phyloP scores from a whole-genome alignment of 2,113 vertebrate species.

The Ochotona princeps region DNA sequence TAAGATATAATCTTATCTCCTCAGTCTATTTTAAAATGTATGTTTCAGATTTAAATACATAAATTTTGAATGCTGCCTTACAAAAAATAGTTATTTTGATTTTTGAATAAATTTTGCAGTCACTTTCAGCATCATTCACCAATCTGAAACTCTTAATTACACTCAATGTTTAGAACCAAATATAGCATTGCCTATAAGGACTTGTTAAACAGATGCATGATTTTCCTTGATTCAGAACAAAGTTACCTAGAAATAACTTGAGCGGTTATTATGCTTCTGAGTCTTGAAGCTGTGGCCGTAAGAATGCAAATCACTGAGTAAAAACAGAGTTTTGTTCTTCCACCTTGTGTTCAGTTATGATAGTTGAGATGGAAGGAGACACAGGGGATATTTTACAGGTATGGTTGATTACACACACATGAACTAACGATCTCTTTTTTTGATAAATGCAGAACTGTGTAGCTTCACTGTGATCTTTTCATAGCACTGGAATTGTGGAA shows the following conservation, averaged over 20 bases:
- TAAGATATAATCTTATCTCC: conserved; percentile 16
- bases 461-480: no score
- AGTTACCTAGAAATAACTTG: conserved; percentile 48
- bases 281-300: neutral
- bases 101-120: conserved; percentile 69
- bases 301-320: neutral
- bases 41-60: conserved; percentile 53
- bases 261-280: neutral
- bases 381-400: rapidly evolving
- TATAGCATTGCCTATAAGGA: conserved; percentile 59
- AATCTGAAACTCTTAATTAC: conserved; percentile 68
- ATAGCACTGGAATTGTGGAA: rapidly evolving
- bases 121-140: conserved; percentile 68
- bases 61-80: conserved; percentile 51
- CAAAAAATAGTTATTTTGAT: conserved; percentile 71
- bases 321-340: neutral
- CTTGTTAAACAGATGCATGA: conserved; percentile 59
- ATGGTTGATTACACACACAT: rapidly evolving
- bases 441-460: rapidly evolving
- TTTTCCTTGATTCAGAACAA: conserved; percentile 56
- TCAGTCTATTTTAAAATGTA: conserved; percentile 36
- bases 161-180: conserved; percentile 65
- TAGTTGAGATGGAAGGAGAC: no score
- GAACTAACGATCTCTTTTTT: neutral
- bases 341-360: rapidly evolving